Conservation (phyloP, 1,140 invertebrate genomes). For the Panulirus ornatus region DNA sequence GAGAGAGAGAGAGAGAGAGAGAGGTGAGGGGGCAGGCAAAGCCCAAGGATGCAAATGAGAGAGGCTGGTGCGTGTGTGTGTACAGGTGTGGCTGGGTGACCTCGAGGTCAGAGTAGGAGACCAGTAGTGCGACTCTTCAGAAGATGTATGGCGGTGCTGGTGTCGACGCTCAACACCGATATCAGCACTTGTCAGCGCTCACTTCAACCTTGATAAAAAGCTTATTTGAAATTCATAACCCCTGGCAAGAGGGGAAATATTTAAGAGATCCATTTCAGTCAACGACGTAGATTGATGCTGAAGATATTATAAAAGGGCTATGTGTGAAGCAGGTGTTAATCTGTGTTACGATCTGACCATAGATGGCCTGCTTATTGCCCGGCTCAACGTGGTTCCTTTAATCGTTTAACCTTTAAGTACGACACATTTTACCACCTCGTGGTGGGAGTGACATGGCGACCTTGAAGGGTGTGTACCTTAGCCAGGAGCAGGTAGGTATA, state of each 20-base stretch:
- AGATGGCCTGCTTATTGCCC: background rate
- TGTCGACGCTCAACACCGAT: slow-evolving; percentile 14
- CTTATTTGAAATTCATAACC: slow-evolving; percentile 40
- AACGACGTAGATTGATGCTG: background rate
- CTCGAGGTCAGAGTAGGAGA: background rate
- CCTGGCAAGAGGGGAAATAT: slow-evolving; percentile 11
- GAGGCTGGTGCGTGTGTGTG: slow-evolving; percentile 26
- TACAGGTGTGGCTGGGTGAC: slow-evolving; percentile 5
- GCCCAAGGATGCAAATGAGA: background rate
- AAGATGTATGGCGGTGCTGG: slow-evolving; percentile 3
- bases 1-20: no score
- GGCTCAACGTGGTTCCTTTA: no score
- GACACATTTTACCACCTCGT: no score
- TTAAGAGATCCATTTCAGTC: slow-evolving; percentile 1
- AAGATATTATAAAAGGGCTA: background rate
- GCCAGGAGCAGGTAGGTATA: no score
- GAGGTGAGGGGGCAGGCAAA: no score
- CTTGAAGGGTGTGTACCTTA: no score
- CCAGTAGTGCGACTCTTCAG: slow-evolving; percentile 3
- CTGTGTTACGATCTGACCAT: background rate
- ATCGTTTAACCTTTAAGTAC: no score
- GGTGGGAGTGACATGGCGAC: no score
- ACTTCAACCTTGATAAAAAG: slow-evolving; percentile 30
- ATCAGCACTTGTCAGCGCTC: slow-evolving; percentile 32
- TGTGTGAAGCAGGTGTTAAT: slow-evolving; percentile 7